phyloP scores from a whole-genome alignment of 2,888 invertebrate species.

The Tetanocera ferruginea region DNA sequence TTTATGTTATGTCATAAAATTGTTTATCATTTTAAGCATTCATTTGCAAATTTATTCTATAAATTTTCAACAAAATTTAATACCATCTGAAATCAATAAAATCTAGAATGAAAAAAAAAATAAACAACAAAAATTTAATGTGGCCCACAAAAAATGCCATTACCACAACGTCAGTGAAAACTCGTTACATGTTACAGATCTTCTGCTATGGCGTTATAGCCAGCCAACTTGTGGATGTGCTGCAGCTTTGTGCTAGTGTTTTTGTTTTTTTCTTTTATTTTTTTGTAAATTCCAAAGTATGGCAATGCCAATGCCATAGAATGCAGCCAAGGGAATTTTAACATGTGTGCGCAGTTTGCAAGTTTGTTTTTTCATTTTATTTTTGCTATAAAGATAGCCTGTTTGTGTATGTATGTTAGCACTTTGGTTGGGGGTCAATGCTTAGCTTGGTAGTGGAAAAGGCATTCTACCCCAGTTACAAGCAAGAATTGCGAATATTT shows the following conservation, averaged over 20 bases:
- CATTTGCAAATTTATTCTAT: no score
- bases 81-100: no score
- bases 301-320: constrained; percentile 16
- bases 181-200: background rate
- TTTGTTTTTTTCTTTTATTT: background rate
- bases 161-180: background rate
- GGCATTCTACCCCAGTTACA: no score
- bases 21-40: no score
- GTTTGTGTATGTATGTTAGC: background rate
- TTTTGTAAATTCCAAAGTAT: background rate
- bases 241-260: background rate
- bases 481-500: no score
- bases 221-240: background rate
- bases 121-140: background rate
- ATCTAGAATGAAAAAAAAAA: background rate
- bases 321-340: constrained; percentile 31
- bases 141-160: background rate
- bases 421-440: constrained; percentile 7
- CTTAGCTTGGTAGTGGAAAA: background rate
- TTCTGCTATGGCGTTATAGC: background rate
- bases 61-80: no score
- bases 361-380: constrained; percentile 3
- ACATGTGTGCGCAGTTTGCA: constrained; percentile 29
- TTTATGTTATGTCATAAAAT: no score
- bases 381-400: background rate